These are phyloP conservation scores for Elanoides forficatus DNA, from an alignment of 2,113 vertebrate genomes.

Conservation along the genomic window DNA sequence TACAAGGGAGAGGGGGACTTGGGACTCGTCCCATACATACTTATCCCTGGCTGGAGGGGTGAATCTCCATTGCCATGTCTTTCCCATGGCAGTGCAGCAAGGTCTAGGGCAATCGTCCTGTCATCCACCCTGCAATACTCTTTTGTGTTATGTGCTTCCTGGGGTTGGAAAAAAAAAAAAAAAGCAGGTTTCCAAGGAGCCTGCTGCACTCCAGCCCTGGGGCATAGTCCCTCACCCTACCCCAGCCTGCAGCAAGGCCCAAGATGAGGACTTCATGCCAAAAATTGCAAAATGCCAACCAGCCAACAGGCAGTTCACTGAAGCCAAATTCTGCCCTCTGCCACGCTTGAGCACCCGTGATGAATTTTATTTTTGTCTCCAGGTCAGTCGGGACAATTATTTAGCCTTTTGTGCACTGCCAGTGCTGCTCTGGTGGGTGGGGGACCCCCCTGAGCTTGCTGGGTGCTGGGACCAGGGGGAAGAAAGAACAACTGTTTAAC, in stretches of 20 bases:
- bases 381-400: background rate
- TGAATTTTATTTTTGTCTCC: background rate
- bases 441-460: background rate
- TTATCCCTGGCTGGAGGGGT: background rate
- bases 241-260: background rate
- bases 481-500: slow-evolving; percentile 50
- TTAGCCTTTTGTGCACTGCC: background rate
- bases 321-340: background rate
- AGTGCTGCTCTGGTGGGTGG: background rate
- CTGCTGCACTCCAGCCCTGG: background rate
- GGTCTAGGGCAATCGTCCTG: background rate
- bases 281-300: background rate
- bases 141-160: background rate
- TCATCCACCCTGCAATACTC: rapidly evolving
- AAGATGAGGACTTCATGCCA: background rate
- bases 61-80: rapidly evolving
- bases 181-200: background rate
- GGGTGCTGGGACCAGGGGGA: background rate
- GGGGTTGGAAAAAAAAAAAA: too few species aligned
- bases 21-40: rapidly evolving
- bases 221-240: background rate
- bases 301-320: background rate
- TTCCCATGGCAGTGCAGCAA: rapidly evolving
- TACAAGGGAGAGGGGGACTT: background rate
- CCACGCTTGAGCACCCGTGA: background rate